Evolutionary conservation across 2,797 vertebrate genomes (phyloP).

Genomic region (Fratercula arctica): DNA sequence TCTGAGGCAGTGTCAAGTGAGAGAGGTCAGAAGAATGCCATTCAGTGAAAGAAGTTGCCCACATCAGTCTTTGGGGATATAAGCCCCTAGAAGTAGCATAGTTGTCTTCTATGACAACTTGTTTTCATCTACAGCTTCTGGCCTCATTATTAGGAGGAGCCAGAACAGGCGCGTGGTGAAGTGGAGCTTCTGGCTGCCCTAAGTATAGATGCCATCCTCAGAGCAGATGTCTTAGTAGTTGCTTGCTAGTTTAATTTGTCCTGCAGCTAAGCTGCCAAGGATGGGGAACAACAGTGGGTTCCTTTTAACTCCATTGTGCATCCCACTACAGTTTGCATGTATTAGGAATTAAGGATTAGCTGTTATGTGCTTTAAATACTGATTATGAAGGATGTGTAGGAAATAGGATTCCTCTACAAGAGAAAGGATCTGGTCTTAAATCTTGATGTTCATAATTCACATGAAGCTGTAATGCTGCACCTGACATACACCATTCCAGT

Average conservation of each 20-base stretch:
- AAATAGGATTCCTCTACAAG: background rate
- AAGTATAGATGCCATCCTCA: background rate
- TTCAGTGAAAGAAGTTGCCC: background rate
- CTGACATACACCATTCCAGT: rapidly evolving
- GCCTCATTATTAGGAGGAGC: background rate
- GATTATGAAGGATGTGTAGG: background rate
- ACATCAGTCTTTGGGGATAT: background rate
- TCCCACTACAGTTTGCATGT: background rate
- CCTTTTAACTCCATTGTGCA: background rate
- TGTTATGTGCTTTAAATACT: background rate
- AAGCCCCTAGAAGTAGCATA: background rate
- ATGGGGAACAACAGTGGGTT: background rate
- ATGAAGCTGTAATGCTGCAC: background rate
- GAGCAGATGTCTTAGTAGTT: background rate
- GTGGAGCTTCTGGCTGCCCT: background rate
- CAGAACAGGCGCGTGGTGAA: background rate
- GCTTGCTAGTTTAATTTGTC: background rate
- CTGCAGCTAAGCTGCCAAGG: background rate
- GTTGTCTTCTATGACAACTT: background rate
- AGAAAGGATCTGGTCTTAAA: background rate
- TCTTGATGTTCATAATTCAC: background rate
- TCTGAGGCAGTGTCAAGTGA: background rate
- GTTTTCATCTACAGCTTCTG: background rate
- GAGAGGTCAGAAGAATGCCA: background rate
- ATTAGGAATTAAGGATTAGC: background rate